These are phyloP conservation scores for Chelonus insularis DNA, from an alignment of 1,140 invertebrate genomes.

Conservation along the genomic window DNA sequence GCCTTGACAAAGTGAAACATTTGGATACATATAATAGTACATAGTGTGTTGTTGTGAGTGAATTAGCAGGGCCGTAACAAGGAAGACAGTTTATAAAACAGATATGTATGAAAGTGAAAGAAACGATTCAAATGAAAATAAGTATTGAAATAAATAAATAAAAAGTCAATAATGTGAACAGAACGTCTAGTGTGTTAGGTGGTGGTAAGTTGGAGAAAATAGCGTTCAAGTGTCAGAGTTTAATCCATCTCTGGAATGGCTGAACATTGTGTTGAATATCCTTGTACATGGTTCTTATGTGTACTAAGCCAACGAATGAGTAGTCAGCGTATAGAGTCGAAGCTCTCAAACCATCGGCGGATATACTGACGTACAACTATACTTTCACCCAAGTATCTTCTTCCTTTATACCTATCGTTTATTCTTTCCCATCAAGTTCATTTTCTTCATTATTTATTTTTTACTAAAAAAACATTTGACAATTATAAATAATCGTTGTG, in stretches of 20 bases:
- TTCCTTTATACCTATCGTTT: background rate
- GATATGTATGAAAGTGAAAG: background rate
- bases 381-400: constrained; percentile 24
- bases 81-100: background rate
- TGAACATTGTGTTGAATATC: constrained; percentile 38
- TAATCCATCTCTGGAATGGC: constrained; percentile 40
- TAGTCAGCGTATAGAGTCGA: background rate
- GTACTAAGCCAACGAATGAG: constrained; percentile 5
- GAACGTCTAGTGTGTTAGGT: constrained; percentile 24
- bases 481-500: too few species aligned
- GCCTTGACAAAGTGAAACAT: constrained; percentile 11
- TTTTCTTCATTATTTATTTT: background rate
- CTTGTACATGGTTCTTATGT: background rate
- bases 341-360: constrained; percentile 19
- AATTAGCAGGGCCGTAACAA: constrained; percentile 21
- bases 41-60: background rate
- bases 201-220: background rate
- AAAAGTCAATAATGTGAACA: constrained; percentile 22
- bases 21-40: constrained; percentile 7
- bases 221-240: constrained; percentile 39
- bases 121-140: background rate
- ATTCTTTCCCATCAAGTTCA: background rate
- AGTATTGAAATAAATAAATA: background rate
- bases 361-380: constrained; percentile 24
- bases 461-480: too few species aligned